Evolutionary conservation across 2,113 vertebrate species (phyloP).

Genomic region (Numenius arquata): DNA sequence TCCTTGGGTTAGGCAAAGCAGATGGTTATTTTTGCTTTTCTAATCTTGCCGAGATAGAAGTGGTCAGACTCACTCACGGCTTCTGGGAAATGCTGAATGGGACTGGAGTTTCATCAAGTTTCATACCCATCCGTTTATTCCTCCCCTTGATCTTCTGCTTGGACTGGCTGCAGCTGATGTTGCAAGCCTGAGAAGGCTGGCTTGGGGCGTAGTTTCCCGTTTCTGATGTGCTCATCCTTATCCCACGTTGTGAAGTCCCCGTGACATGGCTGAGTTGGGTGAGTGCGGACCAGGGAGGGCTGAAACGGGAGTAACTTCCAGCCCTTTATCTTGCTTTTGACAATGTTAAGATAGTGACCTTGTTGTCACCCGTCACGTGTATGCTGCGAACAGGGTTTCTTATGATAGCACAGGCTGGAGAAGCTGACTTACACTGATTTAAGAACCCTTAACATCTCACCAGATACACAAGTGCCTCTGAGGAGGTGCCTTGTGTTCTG

Average conservation of each 20-base stretch:
- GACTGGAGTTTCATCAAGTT: neutral
- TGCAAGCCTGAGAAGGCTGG: neutral
- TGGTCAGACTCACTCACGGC: neutral
- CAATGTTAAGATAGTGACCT: neutral
- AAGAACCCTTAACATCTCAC: neutral
- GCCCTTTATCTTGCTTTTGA: neutral
- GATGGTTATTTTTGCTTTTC: slow-evolving; percentile 31
- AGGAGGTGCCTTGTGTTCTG: neutral
- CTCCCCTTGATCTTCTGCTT: slow-evolving; percentile 16
- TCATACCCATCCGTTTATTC: neutral
- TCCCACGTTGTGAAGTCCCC: neutral
- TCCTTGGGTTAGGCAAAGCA: neutral
- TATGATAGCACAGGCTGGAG: neutral
- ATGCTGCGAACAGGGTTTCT: neutral
- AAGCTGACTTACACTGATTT: neutral
- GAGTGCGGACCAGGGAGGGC: neutral
- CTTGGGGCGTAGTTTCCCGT: neutral
- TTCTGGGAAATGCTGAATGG: slow-evolving; percentile 43
- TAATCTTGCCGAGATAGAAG: slow-evolving; percentile 29
- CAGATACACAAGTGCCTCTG: neutral
- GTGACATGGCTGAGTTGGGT: fast-evolving
- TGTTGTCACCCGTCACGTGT: neutral
- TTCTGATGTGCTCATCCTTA: neutral
- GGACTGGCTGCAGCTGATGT: neutral
- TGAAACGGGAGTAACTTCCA: neutral